A percentile compares a stretch with the other conserved stretches of the same genome.
These are phyloP conservation scores for Capreolus pygargus DNA, from an alignment of 2,113 vertebrate species.

Conservation along the genomic window DNA sequence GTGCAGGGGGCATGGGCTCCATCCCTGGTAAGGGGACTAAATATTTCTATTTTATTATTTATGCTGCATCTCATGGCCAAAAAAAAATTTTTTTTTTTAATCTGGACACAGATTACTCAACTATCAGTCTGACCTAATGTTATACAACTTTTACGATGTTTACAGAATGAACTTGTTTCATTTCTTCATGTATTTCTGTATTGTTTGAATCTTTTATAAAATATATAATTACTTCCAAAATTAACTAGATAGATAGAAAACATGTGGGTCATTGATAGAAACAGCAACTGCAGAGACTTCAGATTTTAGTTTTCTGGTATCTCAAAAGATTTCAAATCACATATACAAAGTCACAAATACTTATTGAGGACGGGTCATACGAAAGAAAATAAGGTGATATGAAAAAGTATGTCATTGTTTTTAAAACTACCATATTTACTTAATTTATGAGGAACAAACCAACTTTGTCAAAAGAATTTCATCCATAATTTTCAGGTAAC, in stretches of 20 bases:
- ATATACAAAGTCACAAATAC: constrained; percentile 7
- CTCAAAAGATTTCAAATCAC: background rate
- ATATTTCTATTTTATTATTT: background rate
- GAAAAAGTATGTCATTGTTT: background rate
- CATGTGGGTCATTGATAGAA: background rate
- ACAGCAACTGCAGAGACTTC: background rate
- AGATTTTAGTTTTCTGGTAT: background rate
- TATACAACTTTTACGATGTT: background rate
- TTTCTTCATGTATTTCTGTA: background rate
- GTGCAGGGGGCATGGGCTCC: background rate
- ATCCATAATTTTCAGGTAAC: background rate
- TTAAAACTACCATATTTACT: background rate
- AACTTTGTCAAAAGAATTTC: background rate
- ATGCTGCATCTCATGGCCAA: background rate
- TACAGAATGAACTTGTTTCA: background rate
- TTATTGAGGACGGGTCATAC: background rate
- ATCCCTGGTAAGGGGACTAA: background rate
- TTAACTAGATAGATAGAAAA: background rate
- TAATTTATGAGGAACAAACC: background rate
- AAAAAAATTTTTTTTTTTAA: background rate
- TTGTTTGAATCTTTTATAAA: background rate
- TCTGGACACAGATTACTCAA: background rate
- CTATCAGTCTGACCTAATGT: background rate
- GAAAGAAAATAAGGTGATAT: background rate
- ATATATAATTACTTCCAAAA: background rate